Evolutionary conservation across 37 sponge, comb jelly and placozoan genomes (phyloP).

Genomic region (Spongilla lacustris): DNA sequence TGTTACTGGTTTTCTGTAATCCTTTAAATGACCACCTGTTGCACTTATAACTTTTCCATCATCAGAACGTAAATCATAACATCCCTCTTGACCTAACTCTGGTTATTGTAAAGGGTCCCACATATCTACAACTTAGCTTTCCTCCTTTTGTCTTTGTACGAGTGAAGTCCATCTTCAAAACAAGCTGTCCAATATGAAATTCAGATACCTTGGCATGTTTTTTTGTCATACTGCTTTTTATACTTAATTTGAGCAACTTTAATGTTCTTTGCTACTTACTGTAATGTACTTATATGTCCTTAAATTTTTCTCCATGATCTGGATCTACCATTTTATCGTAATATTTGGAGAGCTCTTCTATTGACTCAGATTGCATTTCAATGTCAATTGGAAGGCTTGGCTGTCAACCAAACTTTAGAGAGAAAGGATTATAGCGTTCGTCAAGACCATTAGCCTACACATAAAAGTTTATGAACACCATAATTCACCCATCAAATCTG

Average conservation of each 20-base stretch:
- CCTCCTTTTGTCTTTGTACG: conserved; percentile 74
- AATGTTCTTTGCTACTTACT: conserved; percentile 69
- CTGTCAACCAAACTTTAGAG: conserved; percentile 60
- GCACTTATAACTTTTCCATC: too few relatives aligned
- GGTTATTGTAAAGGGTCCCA: conserved; percentile 10
- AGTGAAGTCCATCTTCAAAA: conserved; percentile 67
- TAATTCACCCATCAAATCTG: neutral
- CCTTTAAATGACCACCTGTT: too few relatives aligned
- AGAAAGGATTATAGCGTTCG: conserved; percentile 74
- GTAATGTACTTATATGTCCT: conserved; percentile 10
- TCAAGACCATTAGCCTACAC: conserved; percentile 67
- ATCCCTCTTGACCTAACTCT: too few relatives aligned
- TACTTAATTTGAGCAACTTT: conserved; percentile 70
- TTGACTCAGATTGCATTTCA: conserved; percentile 3
- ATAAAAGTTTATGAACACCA: too few relatives aligned
- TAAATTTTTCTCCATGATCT: neutral
- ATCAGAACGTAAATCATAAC: too few relatives aligned
- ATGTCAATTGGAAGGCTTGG: conserved; percentile 72
- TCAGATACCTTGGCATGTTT: conserved; percentile 55
- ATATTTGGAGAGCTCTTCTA: conserved; percentile 3
- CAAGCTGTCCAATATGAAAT: conserved; percentile 35
- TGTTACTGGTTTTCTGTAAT: too few relatives aligned
- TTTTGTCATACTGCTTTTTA: conserved; percentile 61
- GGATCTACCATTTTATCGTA: neutral
- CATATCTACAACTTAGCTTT: conserved; percentile 48